Percentiles rank a stretch among this genome's conserved stretches.
Conservation (phyloP, 1,140 invertebrate species). For the Drosophila lowei region DNA sequence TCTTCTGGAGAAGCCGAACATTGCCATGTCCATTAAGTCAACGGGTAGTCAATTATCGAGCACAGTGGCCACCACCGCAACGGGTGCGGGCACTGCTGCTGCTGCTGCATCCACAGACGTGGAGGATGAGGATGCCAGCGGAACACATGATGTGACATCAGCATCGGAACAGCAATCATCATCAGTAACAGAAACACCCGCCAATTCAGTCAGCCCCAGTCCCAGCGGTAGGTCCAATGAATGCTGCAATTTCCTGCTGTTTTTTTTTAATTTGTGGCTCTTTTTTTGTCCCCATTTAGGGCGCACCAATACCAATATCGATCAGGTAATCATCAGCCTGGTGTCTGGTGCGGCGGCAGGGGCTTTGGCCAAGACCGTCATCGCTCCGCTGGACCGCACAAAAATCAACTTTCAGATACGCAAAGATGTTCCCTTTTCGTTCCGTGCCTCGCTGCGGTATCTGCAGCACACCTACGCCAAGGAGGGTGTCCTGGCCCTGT, state of each 20-base stretch:
- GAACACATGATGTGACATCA: not conserved
- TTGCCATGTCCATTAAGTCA: conserved; percentile 78
- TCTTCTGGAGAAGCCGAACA: conserved; percentile 81
- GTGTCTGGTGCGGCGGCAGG: conserved; percentile 94
- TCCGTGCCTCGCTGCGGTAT: conserved; percentile 90
- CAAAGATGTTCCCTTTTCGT: conserved; percentile 89
- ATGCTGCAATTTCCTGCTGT: not conserved
- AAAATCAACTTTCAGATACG: conserved; percentile 99
- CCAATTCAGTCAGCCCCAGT: conserved; percentile 20
- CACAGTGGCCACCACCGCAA: conserved; percentile 38
- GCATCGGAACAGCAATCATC: conserved; percentile 5
- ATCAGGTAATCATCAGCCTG: conserved; percentile 87
- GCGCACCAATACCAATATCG: conserved; percentile 64
- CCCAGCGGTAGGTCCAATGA: conserved; percentile 33
- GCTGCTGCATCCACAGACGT: conserved; percentile 28
- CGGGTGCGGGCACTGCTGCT: conserved; percentile 29
- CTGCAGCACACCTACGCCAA: conserved; percentile 87
- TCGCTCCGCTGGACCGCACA: conserved; percentile 97
- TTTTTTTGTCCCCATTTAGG: conserved; percentile 14
- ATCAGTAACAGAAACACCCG: conserved; percentile 15
- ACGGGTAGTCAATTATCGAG: conserved; percentile 75
- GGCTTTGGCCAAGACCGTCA: conserved; percentile 96
- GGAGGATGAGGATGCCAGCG: conserved; percentile 44
- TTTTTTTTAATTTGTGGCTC: not conserved
- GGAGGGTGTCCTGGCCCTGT: conserved; percentile 93